These are phyloP conservation scores for Odontophorus gujanensis DNA, from an alignment of 2,113 vertebrate species.

Conservation along the genomic window DNA sequence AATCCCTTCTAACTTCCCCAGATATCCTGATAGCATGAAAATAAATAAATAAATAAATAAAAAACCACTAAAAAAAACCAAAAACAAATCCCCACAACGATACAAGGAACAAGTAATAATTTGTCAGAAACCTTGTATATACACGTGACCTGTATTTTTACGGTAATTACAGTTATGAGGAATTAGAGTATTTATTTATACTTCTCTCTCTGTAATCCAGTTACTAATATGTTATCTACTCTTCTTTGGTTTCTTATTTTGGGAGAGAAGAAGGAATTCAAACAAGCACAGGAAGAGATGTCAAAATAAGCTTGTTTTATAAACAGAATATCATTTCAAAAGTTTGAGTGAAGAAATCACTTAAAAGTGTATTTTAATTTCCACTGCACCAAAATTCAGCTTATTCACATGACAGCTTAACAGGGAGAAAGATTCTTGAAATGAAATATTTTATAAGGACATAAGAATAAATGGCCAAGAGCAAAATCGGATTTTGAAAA, in stretches of 20 bases:
- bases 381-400: neutral
- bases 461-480: neutral
- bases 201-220: neutral
- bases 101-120: neutral
- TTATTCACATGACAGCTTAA: neutral
- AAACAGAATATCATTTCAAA: neutral
- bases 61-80: neutral
- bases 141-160: neutral
- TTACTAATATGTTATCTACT: neutral
- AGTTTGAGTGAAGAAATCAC: neutral
- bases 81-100: neutral
- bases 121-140: neutral
- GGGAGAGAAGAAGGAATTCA: neutral
- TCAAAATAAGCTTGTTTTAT: neutral
- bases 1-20: neutral
- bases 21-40: neutral
- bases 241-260: neutral
- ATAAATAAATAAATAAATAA: too few species aligned
- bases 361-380: neutral
- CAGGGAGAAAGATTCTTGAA: neutral
- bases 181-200: neutral
- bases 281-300: neutral
- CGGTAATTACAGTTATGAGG: neutral
- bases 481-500: neutral
- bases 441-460: neutral